Conservation (phyloP, 2,113 vertebrate genomes). For the Riparia riparia region DNA sequence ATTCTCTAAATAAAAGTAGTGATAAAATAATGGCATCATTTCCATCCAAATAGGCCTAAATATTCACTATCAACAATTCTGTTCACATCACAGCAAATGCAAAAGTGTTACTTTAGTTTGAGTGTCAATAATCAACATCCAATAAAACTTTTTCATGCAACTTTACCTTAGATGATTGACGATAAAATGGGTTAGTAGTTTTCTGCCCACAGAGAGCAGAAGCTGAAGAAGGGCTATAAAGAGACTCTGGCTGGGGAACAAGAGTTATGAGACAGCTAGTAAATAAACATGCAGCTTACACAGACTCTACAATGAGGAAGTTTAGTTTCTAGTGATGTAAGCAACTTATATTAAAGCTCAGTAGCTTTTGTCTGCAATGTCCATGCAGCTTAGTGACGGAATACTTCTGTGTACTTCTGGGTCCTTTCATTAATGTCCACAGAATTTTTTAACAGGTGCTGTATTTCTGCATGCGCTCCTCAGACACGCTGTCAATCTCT, state of each 20-base stretch:
- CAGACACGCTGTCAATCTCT: conserved; percentile 41
- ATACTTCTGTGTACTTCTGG: conserved; percentile 15
- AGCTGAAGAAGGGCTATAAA: conserved; percentile 73
- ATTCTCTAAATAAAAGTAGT: background rate
- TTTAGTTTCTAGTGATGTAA: conserved; percentile 47
- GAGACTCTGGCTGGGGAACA: conserved; percentile 76
- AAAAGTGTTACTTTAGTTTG: background rate
- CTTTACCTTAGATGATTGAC: conserved; percentile 78
- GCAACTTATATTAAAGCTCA: conserved; percentile 25
- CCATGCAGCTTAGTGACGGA: conserved; percentile 37
- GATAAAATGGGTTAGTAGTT: conserved; percentile 77
- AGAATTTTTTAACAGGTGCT: conserved; percentile 40
- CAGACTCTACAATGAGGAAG: conserved; percentile 9
- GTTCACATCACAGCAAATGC: conserved; percentile 48
- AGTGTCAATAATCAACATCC: conserved; percentile 25
- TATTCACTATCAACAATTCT: background rate
- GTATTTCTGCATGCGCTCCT: conserved; percentile 55
- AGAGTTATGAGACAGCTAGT: conserved; percentile 66
- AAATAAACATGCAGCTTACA: conserved; percentile 53
- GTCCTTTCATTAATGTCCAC: background rate
- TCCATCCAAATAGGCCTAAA: background rate
- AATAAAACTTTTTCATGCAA: conserved; percentile 54
- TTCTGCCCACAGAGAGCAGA: conserved; percentile 75
- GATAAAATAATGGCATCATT: background rate
- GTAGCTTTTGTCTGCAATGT: conserved; percentile 40